Evolutionary conservation across 2,888 invertebrate species (phyloP), one percentile per base, ranked within the genome.

Genomic region (Selenia dentaria): DNA sequence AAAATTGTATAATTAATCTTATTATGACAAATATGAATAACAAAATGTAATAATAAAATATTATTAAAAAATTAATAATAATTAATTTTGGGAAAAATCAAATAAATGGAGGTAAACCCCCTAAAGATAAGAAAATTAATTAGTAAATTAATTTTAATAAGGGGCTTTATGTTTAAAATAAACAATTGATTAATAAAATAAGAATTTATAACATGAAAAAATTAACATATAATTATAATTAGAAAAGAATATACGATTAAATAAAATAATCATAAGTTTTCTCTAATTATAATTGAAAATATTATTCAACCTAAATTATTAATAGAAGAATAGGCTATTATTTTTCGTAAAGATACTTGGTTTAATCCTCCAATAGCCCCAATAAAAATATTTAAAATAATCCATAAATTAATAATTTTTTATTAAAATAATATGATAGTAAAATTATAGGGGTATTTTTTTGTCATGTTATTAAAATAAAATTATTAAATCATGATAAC

Each of bases 271-370:
- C n/a, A n/a, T n/a, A n/a, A n/a, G n/a, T n/a, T n/a, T n/a, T n/a
- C n/a, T n/a, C n/a, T n/a, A n/a, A n/a, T n/a, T n/a, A n/a, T n/a
- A n/a, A n/a, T n/a, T n/a, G n/a, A n/a, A n/a, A n/a, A n/a, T n/a
- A n/a, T n/a, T n/a, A n/a, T n/a, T n/a, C n/a, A n/a, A n/a, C n/a
- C n/a, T n/a, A n/a, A n/a, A n/a, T n/a, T n/a, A n/a, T n/a, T n/a
- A n/a, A n/a, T n/a, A n/a, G 93, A 93, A 0, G 93, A 94, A 70
- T 87, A 93, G 27, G 91, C 79, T 86, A 93, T 72, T 73, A 93
- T 76, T 91, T 92, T 92, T 58, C 92, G 92, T 58, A 92, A 39
- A 0, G 88, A 88, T 0, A 83, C 83, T 88, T 92, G 91, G 51
- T 92, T 92, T 65, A 93, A 58, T 3, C 92, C 92, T 60, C 83